Base-by-base conservation (phyloP, 2,113 vertebrate genomes). In the Lepus europaeus region DNA sequence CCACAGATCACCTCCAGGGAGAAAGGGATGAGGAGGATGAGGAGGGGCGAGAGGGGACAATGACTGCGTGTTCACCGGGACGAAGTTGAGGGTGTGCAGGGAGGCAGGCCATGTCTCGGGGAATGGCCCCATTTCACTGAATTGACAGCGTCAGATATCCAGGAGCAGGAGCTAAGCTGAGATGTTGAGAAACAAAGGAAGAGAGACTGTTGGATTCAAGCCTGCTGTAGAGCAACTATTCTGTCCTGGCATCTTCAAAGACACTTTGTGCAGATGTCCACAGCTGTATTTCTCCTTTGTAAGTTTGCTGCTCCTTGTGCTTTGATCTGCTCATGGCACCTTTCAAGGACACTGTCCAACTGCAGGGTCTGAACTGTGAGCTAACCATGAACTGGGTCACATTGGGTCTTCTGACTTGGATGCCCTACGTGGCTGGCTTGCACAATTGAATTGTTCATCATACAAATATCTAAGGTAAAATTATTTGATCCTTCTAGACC, bases 171-270 rank as follows among this genome's bases (percentile, higher is more conserved):
- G 51, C 25, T 87, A 73, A 93, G 33, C 27, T 73, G 68, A 96
- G 7, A 51, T 66, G 16, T 90, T 92, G 36, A 66, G 86, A 76
- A 84, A 81, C 84, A 90, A 89, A 53, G 9, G 19, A 83, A 92
- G 13, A 3, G 13, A 64, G 53, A 25, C 23, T 90, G 14, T 64
- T 5, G 80, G 25, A 80, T 66, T 93, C 53, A 77, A 84, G 33
- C 45, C 0, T 85, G 77, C 6, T 87, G 45, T 81, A 0, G 14
- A 49, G 68, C 11, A 84, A 77, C 90, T 76, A 77, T n/a, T 92
- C 22, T 56, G 8, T 49, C 88, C 33, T 92, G 81, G 92, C 7
- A 20, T 70, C 22, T 80, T 95, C 68, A 84, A 76, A 87, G 63
- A 29, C 5, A 9, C 27, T 87, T 63, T 88, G 23, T 85, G 27